These are phyloP conservation scores for Uromys caudimaculatus DNA, from an alignment of 2,797 vertebrate species.

Conservation along the genomic window DNA sequence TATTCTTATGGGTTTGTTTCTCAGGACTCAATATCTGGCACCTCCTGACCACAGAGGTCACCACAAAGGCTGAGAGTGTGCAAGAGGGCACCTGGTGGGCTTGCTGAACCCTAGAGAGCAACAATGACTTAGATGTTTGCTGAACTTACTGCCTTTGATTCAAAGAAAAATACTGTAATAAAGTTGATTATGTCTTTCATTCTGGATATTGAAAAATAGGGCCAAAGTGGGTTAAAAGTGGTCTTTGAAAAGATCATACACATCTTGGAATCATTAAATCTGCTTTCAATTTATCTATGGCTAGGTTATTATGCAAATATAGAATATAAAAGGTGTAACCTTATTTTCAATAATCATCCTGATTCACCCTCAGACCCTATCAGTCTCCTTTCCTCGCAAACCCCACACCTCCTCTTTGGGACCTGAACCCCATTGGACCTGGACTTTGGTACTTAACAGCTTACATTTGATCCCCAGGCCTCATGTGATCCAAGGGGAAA, in stretches of 20 bases:
- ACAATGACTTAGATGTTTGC: background rate
- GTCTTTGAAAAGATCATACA: background rate
- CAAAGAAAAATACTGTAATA: background rate
- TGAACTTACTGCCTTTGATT: background rate
- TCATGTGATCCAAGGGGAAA: background rate
- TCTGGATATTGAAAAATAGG: background rate
- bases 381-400: background rate
- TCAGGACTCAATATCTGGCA: background rate
- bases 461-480: background rate
- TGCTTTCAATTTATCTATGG: background rate
- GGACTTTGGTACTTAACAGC: background rate
- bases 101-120: background rate
- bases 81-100: background rate
- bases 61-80: background rate
- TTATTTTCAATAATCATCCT: background rate
- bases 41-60: background rate
- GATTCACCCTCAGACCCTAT: background rate
- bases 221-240: background rate
- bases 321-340: background rate
- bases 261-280: background rate
- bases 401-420: background rate
- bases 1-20: background rate
- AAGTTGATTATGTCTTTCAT: background rate
- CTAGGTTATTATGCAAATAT: background rate
- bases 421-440: background rate